Percentiles rank a stretch among this genome's conserved stretches.
phyloP scores from a whole-genome alignment of 2,797 vertebrate species.

The Tokudaia tokunoshimensis region DNA sequence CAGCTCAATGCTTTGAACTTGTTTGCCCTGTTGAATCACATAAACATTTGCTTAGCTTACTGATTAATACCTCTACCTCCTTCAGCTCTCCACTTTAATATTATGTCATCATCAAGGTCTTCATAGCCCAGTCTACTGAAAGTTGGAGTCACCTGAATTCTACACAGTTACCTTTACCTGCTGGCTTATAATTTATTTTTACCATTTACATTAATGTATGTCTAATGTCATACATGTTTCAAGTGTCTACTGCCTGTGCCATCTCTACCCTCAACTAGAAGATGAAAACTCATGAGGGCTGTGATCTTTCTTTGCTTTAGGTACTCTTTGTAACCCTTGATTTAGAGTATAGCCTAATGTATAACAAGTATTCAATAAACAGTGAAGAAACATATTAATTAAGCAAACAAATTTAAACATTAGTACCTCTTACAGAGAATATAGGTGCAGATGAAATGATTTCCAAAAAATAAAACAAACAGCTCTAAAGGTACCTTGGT shows the following conservation, averaged over 20 bases:
- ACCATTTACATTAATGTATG: background rate
- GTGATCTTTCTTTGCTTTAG: background rate
- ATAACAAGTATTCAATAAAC: background rate
- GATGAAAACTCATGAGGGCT: background rate
- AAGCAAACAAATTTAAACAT: background rate
- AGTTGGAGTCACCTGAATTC: background rate
- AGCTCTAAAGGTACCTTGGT: background rate
- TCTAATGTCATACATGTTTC: background rate
- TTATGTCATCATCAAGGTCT: background rate
- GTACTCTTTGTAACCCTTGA: background rate
- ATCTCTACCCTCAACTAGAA: background rate
- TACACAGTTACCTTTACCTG: background rate
- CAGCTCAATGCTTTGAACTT: background rate
- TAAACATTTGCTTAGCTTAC: background rate
- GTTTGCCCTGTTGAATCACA: background rate
- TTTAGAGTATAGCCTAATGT: background rate
- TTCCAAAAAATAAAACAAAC: slow-evolving; percentile 14
- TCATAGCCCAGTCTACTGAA: background rate
- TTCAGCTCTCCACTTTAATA: background rate
- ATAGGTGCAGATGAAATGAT: background rate
- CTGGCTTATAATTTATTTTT: background rate
- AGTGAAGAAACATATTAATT: background rate
- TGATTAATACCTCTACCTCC: background rate
- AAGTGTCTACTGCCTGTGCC: background rate
- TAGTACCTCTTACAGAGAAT: background rate